Percentiles rank a stretch among this genome's conserved stretches.
Evolutionary conservation across 2,113 vertebrate genomes (phyloP).

Genomic region (Psittacula cyanocephala): DNA sequence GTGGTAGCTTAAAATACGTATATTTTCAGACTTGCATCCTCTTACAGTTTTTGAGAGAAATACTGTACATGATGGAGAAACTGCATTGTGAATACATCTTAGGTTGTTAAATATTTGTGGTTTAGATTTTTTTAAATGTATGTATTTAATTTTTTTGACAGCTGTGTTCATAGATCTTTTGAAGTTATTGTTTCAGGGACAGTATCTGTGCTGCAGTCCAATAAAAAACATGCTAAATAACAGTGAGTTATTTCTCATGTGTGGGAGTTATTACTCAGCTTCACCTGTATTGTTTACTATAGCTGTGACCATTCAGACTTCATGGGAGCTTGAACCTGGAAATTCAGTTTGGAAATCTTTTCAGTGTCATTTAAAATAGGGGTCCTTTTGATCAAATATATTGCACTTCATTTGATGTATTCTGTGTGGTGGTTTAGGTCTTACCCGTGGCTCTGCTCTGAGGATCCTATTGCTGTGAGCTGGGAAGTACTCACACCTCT

Average conservation of each 20-base stretch:
- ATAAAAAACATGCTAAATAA: constrained; percentile 47
- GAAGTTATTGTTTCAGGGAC: constrained; percentile 30
- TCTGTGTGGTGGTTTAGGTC: neutral
- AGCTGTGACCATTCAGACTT: neutral
- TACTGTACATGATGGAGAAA: neutral
- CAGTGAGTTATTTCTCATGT: neutral
- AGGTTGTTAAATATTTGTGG: neutral
- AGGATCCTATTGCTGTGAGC: neutral
- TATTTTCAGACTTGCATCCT: neutral
- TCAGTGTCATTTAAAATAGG: neutral
- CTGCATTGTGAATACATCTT: neutral
- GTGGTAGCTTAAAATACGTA: constrained; percentile 2
- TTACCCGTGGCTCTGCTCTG: neutral
- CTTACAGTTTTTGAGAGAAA: neutral
- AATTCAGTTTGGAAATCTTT: neutral
- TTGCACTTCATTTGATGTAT: neutral
- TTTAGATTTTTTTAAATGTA: neutral
- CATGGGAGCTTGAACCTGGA: neutral
- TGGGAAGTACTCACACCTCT: neutral
- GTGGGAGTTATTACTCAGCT: neutral
- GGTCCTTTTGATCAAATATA: neutral
- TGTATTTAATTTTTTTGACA: constrained; percentile 54
- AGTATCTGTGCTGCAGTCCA: constrained; percentile 13
- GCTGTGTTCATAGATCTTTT: constrained; percentile 9
- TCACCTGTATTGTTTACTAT: neutral